phyloP scores from a whole-genome alignment of 30 jellyfish, hydroid and myxozoan genomes.

The Hydra vulgaris region DNA sequence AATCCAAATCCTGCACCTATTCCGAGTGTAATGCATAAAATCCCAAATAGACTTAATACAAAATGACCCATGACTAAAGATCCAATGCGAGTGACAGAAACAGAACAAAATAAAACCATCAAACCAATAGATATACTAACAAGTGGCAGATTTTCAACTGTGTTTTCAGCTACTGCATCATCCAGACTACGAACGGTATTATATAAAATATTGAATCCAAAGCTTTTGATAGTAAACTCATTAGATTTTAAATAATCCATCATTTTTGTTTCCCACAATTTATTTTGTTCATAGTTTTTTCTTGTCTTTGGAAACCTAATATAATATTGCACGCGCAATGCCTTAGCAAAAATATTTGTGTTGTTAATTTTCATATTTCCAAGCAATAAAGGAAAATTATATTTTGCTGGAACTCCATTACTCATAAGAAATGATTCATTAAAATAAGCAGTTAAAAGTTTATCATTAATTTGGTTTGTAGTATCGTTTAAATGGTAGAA shows the following conservation, averaged over 20 bases:
- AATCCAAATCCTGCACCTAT: constrained; percentile 87
- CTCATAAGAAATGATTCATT: constrained; percentile 34
- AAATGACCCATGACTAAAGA: constrained; percentile 60
- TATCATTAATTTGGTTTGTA: constrained; percentile 7
- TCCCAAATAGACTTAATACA: constrained; percentile 52
- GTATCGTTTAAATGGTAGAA: constrained; percentile 27
- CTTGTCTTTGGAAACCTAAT: constrained; percentile 52
- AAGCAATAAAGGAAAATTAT: constrained; percentile 51
- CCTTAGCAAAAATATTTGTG: constrained; percentile 20
- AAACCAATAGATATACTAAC: constrained; percentile 44
- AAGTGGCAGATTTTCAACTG: constrained; percentile 48
- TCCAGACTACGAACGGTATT: constrained; percentile 77
- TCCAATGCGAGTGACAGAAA: constrained; percentile 42
- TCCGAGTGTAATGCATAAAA: constrained; percentile 61
- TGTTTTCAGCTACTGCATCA: constrained; percentile 66
- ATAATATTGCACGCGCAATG: constrained; percentile 42
- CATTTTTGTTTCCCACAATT: constrained; percentile 49
- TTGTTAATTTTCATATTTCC: constrained; percentile 22
- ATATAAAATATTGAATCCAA: constrained; percentile 32
- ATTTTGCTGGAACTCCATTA: constrained; percentile 42
- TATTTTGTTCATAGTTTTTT: constrained; percentile 31
- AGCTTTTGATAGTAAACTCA: constrained; percentile 4
- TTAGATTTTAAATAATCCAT: constrained; percentile 22
- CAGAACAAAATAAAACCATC: constrained; percentile 71
- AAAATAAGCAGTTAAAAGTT: constrained; percentile 23